Conservation (phyloP, 1,140 invertebrate species). For the Drosophila suzukii region DNA sequence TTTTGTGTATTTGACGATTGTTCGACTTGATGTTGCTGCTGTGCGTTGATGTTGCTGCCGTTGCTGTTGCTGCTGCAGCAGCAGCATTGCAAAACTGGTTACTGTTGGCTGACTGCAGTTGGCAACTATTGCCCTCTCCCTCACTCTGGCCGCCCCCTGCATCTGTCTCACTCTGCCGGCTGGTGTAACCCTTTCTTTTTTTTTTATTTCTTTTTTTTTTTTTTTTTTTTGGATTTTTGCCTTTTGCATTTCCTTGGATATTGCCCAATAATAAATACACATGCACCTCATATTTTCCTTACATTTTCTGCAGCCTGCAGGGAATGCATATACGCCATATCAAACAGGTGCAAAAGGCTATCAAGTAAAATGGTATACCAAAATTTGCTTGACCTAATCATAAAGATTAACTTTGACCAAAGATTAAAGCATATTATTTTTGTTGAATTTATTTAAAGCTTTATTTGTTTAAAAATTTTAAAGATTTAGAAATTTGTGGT, state of each 20-base stretch:
- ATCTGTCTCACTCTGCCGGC: conserved; percentile 13
- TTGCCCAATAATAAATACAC: conserved; percentile 17
- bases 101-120: conserved; percentile 48
- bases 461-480: too few relatives aligned
- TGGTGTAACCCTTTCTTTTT: conserved; percentile 54
- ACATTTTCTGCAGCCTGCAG: neutral
- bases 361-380: neutral
- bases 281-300: neutral
- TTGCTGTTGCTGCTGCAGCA: conserved; percentile 27
- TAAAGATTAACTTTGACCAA: neutral
- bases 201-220: conserved; percentile 16
- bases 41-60: conserved; percentile 19
- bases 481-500: too few relatives aligned
- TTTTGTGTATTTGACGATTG: conserved; percentile 81
- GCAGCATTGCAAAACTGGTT: conserved; percentile 71
- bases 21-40: conserved; percentile 60
- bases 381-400: neutral
- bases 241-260: conserved; percentile 24
- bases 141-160: conserved; percentile 4
- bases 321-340: neutral
- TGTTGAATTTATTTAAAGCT: too few relatives aligned
- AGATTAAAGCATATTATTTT: neutral
- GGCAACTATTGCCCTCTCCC: conserved; percentile 20
- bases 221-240: conserved; percentile 6
- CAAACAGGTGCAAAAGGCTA: neutral